Evolutionary conservation across 1,140 invertebrate genomes (phyloP).

Genomic region (Conus betulinus): DNA sequence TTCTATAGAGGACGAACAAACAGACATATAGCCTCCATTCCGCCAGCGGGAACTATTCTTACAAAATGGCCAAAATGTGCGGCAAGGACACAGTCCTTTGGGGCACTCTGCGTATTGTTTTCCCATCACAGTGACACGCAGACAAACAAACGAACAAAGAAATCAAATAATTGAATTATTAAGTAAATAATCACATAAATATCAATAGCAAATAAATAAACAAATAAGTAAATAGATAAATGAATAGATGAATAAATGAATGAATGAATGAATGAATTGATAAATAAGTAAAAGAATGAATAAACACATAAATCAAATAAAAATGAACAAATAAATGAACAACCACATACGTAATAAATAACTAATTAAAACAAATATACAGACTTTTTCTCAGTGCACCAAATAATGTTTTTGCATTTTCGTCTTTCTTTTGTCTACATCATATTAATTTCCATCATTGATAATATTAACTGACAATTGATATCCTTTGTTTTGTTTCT

Average conservation of each 20-base stretch:
- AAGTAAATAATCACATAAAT: neutral
- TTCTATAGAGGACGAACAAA: too few relatives aligned
- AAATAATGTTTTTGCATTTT: too few relatives aligned
- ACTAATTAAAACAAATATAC: neutral
- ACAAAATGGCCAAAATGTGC: neutral
- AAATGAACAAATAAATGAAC: neutral
- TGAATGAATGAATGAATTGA: neutral
- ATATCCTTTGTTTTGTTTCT: too few relatives aligned
- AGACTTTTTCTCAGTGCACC: neutral
- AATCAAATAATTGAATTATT: neutral
- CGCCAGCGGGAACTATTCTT: neutral
- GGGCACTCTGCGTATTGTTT: too few relatives aligned
- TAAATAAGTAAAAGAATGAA: neutral
- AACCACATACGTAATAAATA: neutral
- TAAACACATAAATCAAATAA: neutral
- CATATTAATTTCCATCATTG: too few relatives aligned
- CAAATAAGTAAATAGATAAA: neutral
- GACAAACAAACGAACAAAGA: neutral
- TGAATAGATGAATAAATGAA: neutral
- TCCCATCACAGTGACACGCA: too few relatives aligned
- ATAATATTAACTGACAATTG: too few relatives aligned
- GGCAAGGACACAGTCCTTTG: neutral
- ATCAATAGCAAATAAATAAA: neutral
- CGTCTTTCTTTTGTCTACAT: too few relatives aligned
- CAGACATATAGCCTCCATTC: neutral